Base-by-base conservation (phyloP, 2,113 vertebrate species). In the Monopterus albus region DNA sequence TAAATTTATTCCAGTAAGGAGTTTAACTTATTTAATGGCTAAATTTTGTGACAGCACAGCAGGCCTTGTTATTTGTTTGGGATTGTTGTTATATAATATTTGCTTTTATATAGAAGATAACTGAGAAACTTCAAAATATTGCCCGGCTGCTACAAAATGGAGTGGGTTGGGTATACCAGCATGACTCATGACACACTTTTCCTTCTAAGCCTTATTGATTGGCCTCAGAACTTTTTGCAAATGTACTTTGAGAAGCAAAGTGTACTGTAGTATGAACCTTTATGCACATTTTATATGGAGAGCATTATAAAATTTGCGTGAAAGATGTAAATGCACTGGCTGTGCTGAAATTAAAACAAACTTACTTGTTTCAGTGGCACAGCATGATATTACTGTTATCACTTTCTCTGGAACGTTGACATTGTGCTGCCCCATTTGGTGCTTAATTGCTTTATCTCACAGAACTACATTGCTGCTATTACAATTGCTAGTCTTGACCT, bases 151-250 rank as follows among this genome's bases (percentile, higher is more conserved):
- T 28, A 46, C 25, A 61, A 25, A 35, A 76, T 40, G 20, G 56
- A 68, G 55, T 72, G 55, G 65, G 60, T 45, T 29, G 28, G 23
- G 39, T 61, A 14, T 7, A 46, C 4, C 55, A 53, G 62, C 38
- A 47, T 72, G 50, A 77, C 50, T 68, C 57, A 71, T 69, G 55
- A 64, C 74, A 47, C 33, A 35, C 45, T 70, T n/a, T n/a, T n/a
- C 68, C 56, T 64, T 75, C 45, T 13, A 1, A 51, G 63, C 52
- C 7, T 62, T 83, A 81, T 81, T 80, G 81, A 75, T 77, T 26
- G 20, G 52, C 26, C 75, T 68, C 17, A 36, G 2, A 26, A 46
- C 21, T 62, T 57, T n/a, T n/a, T n/a, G n/a, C n/a, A n/a, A n/a
- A n/a, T n/a, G n/a, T n/a, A n/a, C n/a, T n/a, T n/a, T n/a, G n/a